These are phyloP conservation scores for Lacanobia wlatinum DNA, from an alignment of 2,888 invertebrate genomes.

Conservation along the genomic window DNA sequence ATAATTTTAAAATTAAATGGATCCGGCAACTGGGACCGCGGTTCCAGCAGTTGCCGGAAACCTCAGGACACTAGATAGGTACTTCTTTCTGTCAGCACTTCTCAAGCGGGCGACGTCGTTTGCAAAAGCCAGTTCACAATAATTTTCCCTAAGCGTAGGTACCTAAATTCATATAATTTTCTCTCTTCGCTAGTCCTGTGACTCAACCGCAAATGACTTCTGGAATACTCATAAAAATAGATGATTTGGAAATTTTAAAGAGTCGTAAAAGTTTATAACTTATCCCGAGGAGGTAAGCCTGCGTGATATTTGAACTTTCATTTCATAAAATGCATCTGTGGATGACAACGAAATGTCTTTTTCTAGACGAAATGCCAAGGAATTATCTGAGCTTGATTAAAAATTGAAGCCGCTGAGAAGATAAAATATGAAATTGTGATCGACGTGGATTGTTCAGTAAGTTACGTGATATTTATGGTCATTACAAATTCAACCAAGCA, in stretches of 20 bases:
- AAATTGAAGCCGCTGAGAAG: background rate
- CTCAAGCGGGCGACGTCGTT: background rate
- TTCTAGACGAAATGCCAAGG: constrained; percentile 26
- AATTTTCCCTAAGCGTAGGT: background rate
- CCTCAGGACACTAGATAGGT: no score
- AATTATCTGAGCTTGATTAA: constrained; percentile 10
- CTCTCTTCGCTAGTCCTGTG: background rate
- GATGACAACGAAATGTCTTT: constrained; percentile 28
- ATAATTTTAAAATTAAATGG: no score
- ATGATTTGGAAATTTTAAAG: constrained; percentile 61
- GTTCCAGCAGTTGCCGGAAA: no score
- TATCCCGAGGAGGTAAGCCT: constrained; percentile 36
- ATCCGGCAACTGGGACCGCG: no score
- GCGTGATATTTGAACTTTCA: constrained; percentile 40
- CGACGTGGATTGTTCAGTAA: background rate
- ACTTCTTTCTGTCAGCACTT: no score
- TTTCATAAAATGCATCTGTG: constrained; percentile 56
- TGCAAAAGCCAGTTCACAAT: background rate
- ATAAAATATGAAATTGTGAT: constrained; percentile 5
- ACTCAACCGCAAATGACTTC: constrained; percentile 50
- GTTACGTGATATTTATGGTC: background rate
- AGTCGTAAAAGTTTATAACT: constrained; percentile 60
- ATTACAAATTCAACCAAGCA: no score
- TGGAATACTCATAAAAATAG: constrained; percentile 57
- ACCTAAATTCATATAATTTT: constrained; percentile 22